Conservation (phyloP, 1,140 invertebrate species). For the Platyura marginata region DNA sequence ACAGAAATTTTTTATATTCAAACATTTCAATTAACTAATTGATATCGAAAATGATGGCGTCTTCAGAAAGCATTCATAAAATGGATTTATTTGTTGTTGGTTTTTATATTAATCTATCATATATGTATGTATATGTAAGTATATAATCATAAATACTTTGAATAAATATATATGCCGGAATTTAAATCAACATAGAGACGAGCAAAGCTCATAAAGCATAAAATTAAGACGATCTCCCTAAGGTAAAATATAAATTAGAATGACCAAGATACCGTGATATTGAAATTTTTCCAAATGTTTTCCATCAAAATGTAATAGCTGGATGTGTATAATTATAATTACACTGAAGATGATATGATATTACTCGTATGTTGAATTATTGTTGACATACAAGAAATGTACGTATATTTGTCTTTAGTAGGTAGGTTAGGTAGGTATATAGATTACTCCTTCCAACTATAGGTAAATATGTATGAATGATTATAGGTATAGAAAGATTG, state of each 20-base stretch:
- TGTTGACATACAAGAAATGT: no score
- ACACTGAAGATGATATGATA: no score
- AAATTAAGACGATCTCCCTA: slow-evolving; percentile 1
- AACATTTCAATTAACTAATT: neutral
- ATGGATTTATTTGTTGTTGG: neutral
- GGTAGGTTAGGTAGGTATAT: no score
- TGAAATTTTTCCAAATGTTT: no score
- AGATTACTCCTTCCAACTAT: no score
- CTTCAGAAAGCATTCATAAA: neutral
- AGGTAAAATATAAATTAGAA: slow-evolving; percentile 1
- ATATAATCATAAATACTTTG: neutral
- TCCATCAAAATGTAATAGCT: no score
- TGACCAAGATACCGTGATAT: slow-evolving; percentile 1
- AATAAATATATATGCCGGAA: neutral
- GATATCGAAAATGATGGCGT: neutral
- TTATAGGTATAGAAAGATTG: no score
- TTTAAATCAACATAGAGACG: neutral
- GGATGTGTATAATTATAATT: no score
- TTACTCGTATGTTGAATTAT: no score
- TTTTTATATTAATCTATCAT: neutral
- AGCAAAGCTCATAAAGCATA: slow-evolving; percentile 1
- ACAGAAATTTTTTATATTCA: neutral
- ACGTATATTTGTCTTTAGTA: no score
- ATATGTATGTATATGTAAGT: neutral
- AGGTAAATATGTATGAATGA: no score